Evolutionary conservation across 2,797 vertebrate species (phyloP).

Genomic region (Crocodylus rhombifer): DNA sequence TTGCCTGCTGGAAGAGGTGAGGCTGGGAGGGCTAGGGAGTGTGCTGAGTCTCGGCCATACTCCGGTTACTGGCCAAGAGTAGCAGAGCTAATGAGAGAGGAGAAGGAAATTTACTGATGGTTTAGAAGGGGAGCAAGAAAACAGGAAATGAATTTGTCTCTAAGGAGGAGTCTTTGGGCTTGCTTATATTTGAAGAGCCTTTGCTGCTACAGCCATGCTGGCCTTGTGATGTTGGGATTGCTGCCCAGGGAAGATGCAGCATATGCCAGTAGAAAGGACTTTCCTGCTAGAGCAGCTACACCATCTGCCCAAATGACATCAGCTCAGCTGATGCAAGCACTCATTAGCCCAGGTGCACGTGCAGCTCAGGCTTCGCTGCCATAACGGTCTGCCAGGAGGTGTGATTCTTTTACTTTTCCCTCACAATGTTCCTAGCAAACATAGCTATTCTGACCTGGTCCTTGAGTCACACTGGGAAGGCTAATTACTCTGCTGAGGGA

Average conservation of each 20-base stretch:
- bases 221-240: neutral
- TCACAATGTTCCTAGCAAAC: no score
- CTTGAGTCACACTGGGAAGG: no score
- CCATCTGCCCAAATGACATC: neutral
- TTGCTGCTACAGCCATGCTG: neutral
- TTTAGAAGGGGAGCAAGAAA: neutral
- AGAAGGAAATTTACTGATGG: neutral
- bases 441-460: no score
- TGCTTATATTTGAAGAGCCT: neutral
- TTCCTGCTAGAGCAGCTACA: neutral
- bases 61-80: neutral
- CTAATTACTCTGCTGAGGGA: no score
- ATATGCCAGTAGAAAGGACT: neutral
- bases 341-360: no score
- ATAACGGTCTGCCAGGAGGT: no score
- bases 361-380: no score
- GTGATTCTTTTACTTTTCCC: no score
- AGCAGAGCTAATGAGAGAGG: neutral
- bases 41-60: neutral
- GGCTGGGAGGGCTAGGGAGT: no score
- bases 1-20: neutral
- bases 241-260: neutral
- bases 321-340: no score
- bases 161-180: neutral
- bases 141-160: neutral